Base-by-base conservation (phyloP, 2,888 invertebrate genomes). In the Melieria picta region DNA sequence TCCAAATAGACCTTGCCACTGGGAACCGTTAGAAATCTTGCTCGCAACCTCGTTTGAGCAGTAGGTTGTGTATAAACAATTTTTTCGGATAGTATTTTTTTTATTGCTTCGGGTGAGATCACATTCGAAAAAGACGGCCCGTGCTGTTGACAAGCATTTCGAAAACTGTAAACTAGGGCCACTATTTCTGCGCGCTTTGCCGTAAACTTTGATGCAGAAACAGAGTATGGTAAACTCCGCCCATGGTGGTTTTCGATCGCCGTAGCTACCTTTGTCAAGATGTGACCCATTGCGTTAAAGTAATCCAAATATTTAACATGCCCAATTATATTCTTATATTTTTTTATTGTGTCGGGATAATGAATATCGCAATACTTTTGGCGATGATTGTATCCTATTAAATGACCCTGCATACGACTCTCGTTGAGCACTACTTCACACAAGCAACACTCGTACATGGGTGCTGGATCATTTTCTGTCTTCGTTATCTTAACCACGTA, bases 191-290 rank as follows among this genome's bases (percentile, higher is more conserved):
- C 87, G 73, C 90, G 90, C 75, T 91, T 89, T 74, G 87, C 88
- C 47, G 92, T 91, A 82, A 90, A 93, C 48, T 89, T 89, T 75
- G 89, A 90, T 79, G 90, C 90, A 64, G 91, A 91, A 74, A 92
- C 90, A 78, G 91, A 88, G 76, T 90, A 88, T 5, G 93, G 93
- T 70, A 88, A 88, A 80, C 92, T 85, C 65, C 93, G 89, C 9
- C 94, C 93, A 84, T 90, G 91, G 80, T 90, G 90, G 83, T 91
- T 90, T 86, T 93, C 93, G 78, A 94, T 91, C 79, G 91, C 91
- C 84, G 90, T 90, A 71, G 91, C 90, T 75, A 87, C 80, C 75
- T 89, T 88, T 65, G 89, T 89, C 75, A 90, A 88, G 7, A 85
- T 80, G n/a, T 81, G 78, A 84, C 84, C 84, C 86, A 87, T 79